A percentile compares a stretch with the other conserved stretches of the same genome.
Conservation (phyloP, 2,113 vertebrate genomes). For the rabbit (Oryctolagus cuniculus) region mOryCun1.1 NC_091451.1:30795501-30796000, state of each 20-base stretch:
- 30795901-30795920: neutral
- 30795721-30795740: neutral
- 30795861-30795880: neutral
- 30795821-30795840: neutral
- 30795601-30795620: neutral
- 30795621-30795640: neutral
- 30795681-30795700: neutral
- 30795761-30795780: neutral
- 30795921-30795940: neutral
- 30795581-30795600: neutral
- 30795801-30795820: neutral
- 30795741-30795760: neutral
- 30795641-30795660: neutral
- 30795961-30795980: neutral
- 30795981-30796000: neutral
- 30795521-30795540: neutral
- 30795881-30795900: neutral
- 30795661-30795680: neutral
- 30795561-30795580: neutral
- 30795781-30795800: neutral
- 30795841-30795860: neutral
- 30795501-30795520: neutral
- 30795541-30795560: neutral
- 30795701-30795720: neutral
- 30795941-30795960: slow-evolving; percentile 11